Base-by-base conservation (phyloP, 2,113 vertebrate species). In the Calidris pugnax region DNA sequence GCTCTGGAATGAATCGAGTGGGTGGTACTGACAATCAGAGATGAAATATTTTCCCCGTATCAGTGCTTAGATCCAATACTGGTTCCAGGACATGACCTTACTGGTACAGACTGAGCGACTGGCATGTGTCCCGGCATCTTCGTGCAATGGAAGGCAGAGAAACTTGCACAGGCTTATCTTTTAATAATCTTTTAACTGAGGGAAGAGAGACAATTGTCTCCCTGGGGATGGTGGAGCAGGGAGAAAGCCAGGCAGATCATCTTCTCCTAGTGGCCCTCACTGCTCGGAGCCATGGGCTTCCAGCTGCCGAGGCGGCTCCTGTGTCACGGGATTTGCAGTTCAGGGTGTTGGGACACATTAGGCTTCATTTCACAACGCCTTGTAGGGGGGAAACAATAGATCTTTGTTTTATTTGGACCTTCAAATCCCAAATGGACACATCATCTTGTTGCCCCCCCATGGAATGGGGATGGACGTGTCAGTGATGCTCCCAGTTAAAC, bases 391-490 rank as follows among this genome's bases (percentile, higher is more conserved):
- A 37, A 85, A 67, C 69, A 43, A 28, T 95, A 75, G 64, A 66
- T 96, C 67, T 76, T 41, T 39, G 21, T 67, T 97, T 94, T 82
- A 74, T 87, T 91, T 83, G 37, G 69, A 78, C 66, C 53, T 89
- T 91, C 69, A 63, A 73, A 92, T 45, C 62, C 56, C 59, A 72
- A 86, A 69, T 56, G 45, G 89, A 68, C 74, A 26, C 10, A 33
- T 95, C 39, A 50, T 53, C 77, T 92, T 71, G 26, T 56, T 86
- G 80, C 32, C 80, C 93, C 76, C 47, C 51, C 50, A 33, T 92
- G 64, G 62, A 39, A 81, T 4, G 57, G 91, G 67, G 77, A 66
- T 57, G 47, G 93, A 26, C 68, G 14, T 48, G 21, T 63, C 87
- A 72, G 69, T 50, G 23, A 59, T 77, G 60, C 35, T 55, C 3